Evolutionary conservation across 2,888 invertebrate species (phyloP).

Genomic region (Priocnemis perturbator): DNA sequence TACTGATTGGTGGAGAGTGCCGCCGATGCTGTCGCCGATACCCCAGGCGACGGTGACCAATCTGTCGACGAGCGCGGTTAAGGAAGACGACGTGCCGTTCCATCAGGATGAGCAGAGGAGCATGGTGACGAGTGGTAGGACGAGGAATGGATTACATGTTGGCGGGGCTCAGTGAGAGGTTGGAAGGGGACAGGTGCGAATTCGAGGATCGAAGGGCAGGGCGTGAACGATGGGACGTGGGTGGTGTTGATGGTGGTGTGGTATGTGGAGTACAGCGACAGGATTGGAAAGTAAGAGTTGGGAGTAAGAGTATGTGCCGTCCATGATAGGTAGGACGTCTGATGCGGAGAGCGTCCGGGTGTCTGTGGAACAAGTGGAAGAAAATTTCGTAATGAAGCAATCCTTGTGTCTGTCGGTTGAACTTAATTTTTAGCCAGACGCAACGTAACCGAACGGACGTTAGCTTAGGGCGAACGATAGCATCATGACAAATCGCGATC

Average conservation of each 20-base stretch:
- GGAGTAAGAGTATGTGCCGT: no score
- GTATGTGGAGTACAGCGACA: no score
- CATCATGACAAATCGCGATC: no score
- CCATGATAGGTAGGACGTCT: no score
- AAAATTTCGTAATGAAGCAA: no score
- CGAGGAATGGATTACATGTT: slow-evolving; percentile 35
- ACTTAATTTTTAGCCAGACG: no score
- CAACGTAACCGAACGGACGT: no score
- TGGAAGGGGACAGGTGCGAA: neutral
- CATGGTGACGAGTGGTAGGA: slow-evolving; percentile 35
- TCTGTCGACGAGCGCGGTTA: slow-evolving; percentile 63
- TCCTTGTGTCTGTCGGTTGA: no score
- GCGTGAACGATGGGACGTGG: neutral
- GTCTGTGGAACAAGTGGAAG: no score
- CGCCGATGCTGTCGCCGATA: slow-evolving; percentile 69
- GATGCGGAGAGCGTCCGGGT: no score
- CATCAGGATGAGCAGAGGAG: slow-evolving; percentile 41
- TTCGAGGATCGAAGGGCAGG: neutral
- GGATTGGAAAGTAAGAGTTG: no score
- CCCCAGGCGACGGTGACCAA: slow-evolving; percentile 63
- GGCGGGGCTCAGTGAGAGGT: slow-evolving; percentile 48
- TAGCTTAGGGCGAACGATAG: no score
- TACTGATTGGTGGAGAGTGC: slow-evolving; percentile 75
- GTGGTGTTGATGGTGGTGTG: neutral
- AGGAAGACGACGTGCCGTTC: slow-evolving; percentile 47